These are phyloP conservation scores for Drosophila robusta DNA, from an alignment of 2,888 invertebrate genomes.

Conservation along the genomic window DNA sequence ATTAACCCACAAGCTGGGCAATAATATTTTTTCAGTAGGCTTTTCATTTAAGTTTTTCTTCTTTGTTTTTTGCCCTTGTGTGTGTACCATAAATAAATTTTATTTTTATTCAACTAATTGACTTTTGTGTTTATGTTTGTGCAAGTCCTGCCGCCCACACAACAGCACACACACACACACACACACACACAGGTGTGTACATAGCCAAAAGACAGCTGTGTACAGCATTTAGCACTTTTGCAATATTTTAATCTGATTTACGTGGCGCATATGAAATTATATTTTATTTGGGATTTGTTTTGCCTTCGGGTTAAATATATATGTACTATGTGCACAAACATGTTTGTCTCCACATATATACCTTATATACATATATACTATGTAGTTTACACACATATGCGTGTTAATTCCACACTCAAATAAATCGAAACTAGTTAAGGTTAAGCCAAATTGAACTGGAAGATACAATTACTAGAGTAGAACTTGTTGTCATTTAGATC, in stretches of 20 bases:
- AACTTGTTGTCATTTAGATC: no score
- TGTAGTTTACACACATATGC: no score
- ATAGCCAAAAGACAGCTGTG: slow-evolving; percentile 34
- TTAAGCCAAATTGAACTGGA: no score
- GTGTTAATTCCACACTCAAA: no score
- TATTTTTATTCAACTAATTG: slow-evolving; percentile 73
- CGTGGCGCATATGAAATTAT: slow-evolving; percentile 39
- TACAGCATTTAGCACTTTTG: slow-evolving; percentile 49
- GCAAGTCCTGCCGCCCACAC: slow-evolving; percentile 17
- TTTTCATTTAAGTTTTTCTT: slow-evolving; percentile 14
- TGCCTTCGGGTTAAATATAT: background rate
- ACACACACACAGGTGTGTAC: slow-evolving; percentile 6
- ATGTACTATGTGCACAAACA: background rate
- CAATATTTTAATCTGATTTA: slow-evolving; percentile 63
- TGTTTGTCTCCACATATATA: no score
- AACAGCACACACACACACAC: background rate
- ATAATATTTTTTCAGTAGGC: slow-evolving; percentile 17
- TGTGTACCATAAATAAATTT: slow-evolving; percentile 41
- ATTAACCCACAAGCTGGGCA: slow-evolving; percentile 41
- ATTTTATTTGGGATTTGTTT: slow-evolving; percentile 36
- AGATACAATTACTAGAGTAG: no score
- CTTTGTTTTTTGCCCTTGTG: slow-evolving; percentile 1
- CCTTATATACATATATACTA: no score
- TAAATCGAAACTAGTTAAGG: no score
- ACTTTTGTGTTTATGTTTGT: slow-evolving; percentile 61